Base-by-base conservation (phyloP, 2,113 vertebrate genomes). In the Silurus meridionalis region DNA sequence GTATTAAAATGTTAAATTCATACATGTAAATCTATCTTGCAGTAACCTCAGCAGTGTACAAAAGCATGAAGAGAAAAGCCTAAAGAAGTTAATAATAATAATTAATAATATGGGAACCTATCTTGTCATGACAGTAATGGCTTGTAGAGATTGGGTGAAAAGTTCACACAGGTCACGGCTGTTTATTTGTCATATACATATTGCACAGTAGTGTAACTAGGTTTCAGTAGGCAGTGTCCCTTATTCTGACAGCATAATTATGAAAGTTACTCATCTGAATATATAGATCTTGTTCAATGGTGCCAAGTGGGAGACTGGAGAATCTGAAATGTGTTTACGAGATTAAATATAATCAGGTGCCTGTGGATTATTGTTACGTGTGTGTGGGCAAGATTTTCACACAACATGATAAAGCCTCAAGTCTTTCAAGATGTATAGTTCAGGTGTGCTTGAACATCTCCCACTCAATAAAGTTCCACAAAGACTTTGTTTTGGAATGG, bases 311-410 rank as follows among this genome's bases (percentile, higher is more conserved):
- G 28, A 84, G 21, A 28, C 37, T 84, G 71, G 11, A 25, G 17
- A 23, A 60, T 84, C 23, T 25, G 15, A 85, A 85, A 57, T 55
- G 5, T 61, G 53, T 48, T 25, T 80, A 10, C 7, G 46, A 3
- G 25, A n/a, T 46, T 2, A 7, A 48, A 77, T 58, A 66, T 15
- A 25, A 74, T 71, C 55, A 52, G 66, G 23, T 64, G 23, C 28
- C 72, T 48, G 17, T 83, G 28, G 4, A 86, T 21, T 81, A 80
- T 7, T n/a, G 72, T 46, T 46, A 72, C 9, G 17, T 9, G 13
- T 84, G 83, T 88, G 69, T 85, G 80, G 72, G 87, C 85, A 83
- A 83, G 61, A 74, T 79, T 64, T 82, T 52, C 84, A 72, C 57
- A 6, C 10, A 57, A 63, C 53, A n/a, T 60, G 79, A 88, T 72